Conservation (phyloP, 2,888 invertebrate genomes). For the Epistrophe grossulariae region DNA sequence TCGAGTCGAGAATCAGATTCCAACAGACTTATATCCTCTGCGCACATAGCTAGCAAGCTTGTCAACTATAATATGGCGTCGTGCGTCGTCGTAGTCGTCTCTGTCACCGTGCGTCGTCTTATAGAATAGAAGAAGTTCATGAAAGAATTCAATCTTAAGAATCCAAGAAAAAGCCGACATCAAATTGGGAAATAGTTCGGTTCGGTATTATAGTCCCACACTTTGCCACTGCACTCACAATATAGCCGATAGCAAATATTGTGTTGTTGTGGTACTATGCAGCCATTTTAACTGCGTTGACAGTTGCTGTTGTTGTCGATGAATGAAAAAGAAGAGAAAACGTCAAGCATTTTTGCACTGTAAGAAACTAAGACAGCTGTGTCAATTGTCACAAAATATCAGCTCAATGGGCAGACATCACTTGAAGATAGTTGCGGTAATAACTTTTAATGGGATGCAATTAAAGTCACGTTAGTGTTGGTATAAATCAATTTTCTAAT, state of each 20-base stretch:
- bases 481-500: constrained; percentile 43
- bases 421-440: constrained; percentile 21
- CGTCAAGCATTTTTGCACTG: constrained; percentile 17
- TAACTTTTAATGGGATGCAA: constrained; percentile 56
- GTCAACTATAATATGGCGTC: constrained; percentile 21
- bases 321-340: constrained; percentile 31
- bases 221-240: constrained; percentile 6
- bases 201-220: constrained; percentile 33
- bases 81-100: constrained; percentile 5
- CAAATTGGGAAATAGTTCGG: constrained; percentile 50
- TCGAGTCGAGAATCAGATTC: background rate
- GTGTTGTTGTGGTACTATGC: background rate
- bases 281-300: constrained; percentile 29
- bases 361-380: constrained; percentile 5
- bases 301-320: constrained; percentile 6
- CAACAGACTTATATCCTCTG: background rate
- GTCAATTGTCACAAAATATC: constrained; percentile 33
- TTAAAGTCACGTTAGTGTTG: constrained; percentile 50
- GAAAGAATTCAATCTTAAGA: constrained; percentile 29
- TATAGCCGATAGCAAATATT: background rate
- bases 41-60: background rate
- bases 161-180: constrained; percentile 36
- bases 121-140: constrained; percentile 10
- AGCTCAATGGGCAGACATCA: constrained; percentile 31
- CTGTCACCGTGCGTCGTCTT: too few species aligned